Percentiles rank a stretch among this genome's conserved stretches.
Evolutionary conservation across 2,888 invertebrate genomes (phyloP).

Genomic region (Gymnocheta viridis): DNA sequence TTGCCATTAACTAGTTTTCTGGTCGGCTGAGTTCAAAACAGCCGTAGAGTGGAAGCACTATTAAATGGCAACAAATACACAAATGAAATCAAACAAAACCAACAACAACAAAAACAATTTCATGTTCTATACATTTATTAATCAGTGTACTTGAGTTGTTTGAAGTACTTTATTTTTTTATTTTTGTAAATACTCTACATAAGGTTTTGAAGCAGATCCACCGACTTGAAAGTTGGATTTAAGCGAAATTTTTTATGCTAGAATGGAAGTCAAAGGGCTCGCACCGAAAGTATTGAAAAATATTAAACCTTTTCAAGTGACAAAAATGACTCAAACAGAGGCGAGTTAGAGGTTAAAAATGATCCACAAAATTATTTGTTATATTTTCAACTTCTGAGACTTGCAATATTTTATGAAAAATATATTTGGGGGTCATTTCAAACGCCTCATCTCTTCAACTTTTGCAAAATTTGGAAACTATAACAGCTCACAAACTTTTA

Average conservation of each 20-base stretch:
- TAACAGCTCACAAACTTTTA: too few species aligned
- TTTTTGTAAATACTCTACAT: conserved; percentile 40
- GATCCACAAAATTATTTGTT: too few species aligned
- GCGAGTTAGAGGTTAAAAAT: too few species aligned
- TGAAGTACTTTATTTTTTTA: conserved; percentile 28
- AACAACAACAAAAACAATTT: conserved; percentile 49
- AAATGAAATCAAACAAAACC: conserved; percentile 14
- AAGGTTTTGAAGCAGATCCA: neutral
- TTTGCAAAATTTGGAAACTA: too few species aligned
- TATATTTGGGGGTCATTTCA: too few species aligned
- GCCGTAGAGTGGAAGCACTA: conserved; percentile 62
- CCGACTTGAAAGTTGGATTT: neutral
- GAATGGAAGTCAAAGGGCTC: too few species aligned
- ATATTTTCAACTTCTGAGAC: too few species aligned
- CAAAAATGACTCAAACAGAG: too few species aligned
- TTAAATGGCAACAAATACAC: conserved; percentile 43
- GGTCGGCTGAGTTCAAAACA: conserved; percentile 80
- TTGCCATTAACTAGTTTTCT: conserved; percentile 79
- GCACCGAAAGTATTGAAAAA: too few species aligned
- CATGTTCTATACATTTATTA: conserved; percentile 76
- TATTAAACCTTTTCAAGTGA: too few species aligned
- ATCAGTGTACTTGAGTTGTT: conserved; percentile 77
- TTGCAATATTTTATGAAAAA: too few species aligned
- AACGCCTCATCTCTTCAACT: too few species aligned
- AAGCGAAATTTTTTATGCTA: neutral